Base-by-base conservation (phyloP, 2,888 invertebrate species). In the Nomada ruficornis region DNA sequence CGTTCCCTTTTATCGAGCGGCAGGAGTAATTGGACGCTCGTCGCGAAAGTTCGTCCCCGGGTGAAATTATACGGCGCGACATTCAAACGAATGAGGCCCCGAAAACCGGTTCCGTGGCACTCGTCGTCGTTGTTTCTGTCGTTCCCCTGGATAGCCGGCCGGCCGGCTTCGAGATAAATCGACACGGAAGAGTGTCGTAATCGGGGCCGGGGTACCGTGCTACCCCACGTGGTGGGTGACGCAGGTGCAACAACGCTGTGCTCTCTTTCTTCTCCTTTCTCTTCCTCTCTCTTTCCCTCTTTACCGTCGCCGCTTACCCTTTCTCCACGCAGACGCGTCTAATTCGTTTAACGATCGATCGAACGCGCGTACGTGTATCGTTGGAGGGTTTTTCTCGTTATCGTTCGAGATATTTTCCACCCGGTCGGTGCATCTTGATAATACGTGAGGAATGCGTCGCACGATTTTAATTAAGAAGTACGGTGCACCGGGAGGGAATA, bases 151-250 rank as follows among this genome's bases (percentile, higher is more conserved):
- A 36, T 60, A 62, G 84, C 75, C 79, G 55, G 73, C 76, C 86
- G 63, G 65, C 74, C 80, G 81, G 77, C 73, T 80, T 59, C 69
- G 76, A 88, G 87, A 88, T 84, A 87, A 89, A 85, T 83, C 89
- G 86, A 88, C 86, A 84, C 88, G 88, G 88, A 88, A 88, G 88
- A 89, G 85, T 89, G 88, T 86, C 86, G 88, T 89, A 88, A 88
- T 89, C 88, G 83, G 86, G 84, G 73, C 80, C 82, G 80, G 77
- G 82, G 84, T 80, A 89, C 82, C 85, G 85, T 78, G 86, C 67
- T 80, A 77, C 74, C 78, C 82, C 82, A 80, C 81, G 87, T 87
- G 85, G 75, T 80, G 79, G 79, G 73, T 86, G 78, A 85, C 80
- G 82, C 86, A 87, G 89, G 84, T 88, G 84, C 82, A 76, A 75